Evolutionary conservation across 1,140 invertebrate species (phyloP).

Genomic region (Sinella curviseta): DNA sequence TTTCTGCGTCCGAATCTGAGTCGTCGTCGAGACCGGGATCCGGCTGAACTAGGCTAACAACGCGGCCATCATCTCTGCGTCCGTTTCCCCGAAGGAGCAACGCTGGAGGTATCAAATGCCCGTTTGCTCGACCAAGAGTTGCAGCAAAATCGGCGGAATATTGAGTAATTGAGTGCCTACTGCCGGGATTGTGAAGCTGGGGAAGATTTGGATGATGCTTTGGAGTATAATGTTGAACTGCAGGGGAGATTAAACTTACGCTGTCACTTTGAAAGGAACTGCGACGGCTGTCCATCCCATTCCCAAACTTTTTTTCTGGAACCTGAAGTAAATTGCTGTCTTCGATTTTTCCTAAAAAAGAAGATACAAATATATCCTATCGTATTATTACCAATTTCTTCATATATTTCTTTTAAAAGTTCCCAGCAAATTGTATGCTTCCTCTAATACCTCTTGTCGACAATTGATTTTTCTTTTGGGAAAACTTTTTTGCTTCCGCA

Average conservation of each 20-base stretch:
- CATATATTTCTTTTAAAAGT: too few species aligned
- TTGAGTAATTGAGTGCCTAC: too few species aligned
- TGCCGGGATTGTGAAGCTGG: neutral
- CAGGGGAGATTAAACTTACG: neutral
- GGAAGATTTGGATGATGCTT: neutral
- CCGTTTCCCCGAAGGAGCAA: neutral
- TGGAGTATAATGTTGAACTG: neutral
- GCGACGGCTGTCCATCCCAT: neutral
- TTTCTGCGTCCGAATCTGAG: constrained; percentile 16
- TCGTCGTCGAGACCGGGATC: neutral
- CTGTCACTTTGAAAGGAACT: constrained; percentile 11
- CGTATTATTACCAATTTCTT: too few species aligned
- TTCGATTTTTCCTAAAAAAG: neutral
- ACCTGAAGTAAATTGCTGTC: constrained; percentile 16
- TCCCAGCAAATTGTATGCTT: too few species aligned
- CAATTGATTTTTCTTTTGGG: constrained; percentile 1
- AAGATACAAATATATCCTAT: neutral
- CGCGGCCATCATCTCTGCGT: neutral
- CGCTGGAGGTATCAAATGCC: neutral
- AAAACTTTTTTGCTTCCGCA: constrained; percentile 20
- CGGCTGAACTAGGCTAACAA: neutral
- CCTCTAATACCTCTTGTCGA: neutral
- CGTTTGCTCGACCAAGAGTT: neutral
- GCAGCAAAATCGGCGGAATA: neutral
- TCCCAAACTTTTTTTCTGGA: neutral